Base-by-base conservation (phyloP, 2,113 vertebrate genomes). In the Thamnophis sirtalis region DNA sequence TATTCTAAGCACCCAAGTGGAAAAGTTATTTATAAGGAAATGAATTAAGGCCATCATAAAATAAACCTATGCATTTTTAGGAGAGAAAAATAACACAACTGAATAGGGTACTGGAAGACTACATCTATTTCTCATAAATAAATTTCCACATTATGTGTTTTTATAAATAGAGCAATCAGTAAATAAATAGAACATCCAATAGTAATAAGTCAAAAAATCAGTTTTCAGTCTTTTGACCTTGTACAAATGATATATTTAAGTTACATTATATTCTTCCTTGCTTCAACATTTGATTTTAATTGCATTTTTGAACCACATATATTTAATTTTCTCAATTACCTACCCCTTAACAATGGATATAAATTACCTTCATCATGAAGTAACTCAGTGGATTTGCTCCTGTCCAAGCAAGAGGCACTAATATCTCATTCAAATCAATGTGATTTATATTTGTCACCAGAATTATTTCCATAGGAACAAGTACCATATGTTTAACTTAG, bases 1-100 rank as follows among this genome's bases (percentile, higher is more conserved):
- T 89, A 94, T 93, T 93, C 91, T 95, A 94, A 84, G 91, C 94
- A 96, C 86, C 95, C 91, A 93, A 93, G 93, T 94, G 91, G 93
- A 96, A 95, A 92, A 93, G 38, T 38, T 92, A 91, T 19, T 5
- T 89, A 93, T 51, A 94, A 93, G 68, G 38, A 95, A 97, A 95
- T 0, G 0, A 94, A 53, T 93, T 63, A 90, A 92, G 55, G 88
- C 90, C 26, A 91, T 11, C 53, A 43, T 63, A 60, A 95, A 96
- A 68, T 91, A 93, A 94, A 91, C 43, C 84, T 54, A 28, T 91
- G 9, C 13, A 93, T 89, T n/a, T 90, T 43, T 94, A 90, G 8
- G 0, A 9, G 84, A 84, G 28, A 63, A 85, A 85, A 89, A 89
- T 60, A 49, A 86, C 0, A 0, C 7, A 68, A 93, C 88, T 22